Evolutionary conservation across 2,888 invertebrate species (phyloP).

Genomic region (Agrenia bidenticulata): DNA sequence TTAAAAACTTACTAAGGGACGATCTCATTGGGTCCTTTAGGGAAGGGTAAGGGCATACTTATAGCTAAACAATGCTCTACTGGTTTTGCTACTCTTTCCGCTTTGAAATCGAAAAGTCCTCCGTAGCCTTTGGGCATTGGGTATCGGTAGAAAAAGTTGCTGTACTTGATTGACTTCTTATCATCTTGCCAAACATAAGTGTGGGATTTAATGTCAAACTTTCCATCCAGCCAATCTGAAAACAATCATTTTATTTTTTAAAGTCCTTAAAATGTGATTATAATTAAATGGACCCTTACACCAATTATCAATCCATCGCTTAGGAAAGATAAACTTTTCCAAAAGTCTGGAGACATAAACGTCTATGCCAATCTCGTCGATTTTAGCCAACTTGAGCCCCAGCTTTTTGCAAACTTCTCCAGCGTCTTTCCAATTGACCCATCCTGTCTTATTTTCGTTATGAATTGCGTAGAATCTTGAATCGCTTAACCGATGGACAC

Average conservation of each 20-base stretch:
- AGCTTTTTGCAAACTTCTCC: not conserved
- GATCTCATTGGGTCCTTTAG: too few species aligned
- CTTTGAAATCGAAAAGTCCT: too few species aligned
- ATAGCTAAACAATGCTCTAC: too few species aligned
- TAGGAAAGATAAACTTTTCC: not conserved
- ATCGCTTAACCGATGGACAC: not conserved
- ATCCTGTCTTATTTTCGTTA: not conserved
- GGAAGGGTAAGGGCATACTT: too few species aligned
- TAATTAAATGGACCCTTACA: not conserved
- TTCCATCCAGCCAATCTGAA: conserved; percentile 2
- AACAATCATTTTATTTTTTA: not conserved
- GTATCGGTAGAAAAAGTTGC: not conserved
- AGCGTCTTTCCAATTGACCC: not conserved
- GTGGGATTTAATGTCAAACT: not conserved
- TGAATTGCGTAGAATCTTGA: not conserved
- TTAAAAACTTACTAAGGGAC: too few species aligned
- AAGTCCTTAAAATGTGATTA: not conserved
- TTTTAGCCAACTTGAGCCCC: not conserved
- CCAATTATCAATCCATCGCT: not conserved
- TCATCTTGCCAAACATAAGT: not conserved
- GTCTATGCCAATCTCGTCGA: not conserved
- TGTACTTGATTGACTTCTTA: not conserved
- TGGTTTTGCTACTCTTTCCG: too few species aligned
- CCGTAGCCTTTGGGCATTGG: too few species aligned
- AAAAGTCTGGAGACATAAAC: not conserved